Evolutionary conservation across 2,888 invertebrate genomes (phyloP).

Genomic region (Cheilosia impressa): DNA sequence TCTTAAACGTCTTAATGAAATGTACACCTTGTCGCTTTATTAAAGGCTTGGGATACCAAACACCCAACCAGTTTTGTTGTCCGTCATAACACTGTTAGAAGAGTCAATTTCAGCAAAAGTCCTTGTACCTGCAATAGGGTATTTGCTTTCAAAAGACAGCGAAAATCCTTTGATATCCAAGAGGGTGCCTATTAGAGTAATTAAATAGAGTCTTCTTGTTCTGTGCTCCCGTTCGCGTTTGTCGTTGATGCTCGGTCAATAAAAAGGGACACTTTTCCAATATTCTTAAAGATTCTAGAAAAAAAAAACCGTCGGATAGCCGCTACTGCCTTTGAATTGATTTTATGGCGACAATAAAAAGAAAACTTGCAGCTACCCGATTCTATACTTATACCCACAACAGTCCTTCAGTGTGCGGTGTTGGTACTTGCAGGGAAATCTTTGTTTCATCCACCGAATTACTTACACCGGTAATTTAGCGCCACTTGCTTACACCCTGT

Average conservation of each 20-base stretch:
- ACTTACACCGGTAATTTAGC: conserved; percentile 84
- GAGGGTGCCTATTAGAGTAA: conserved; percentile 75
- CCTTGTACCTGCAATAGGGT: conserved; percentile 48
- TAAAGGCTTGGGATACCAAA: conserved; percentile 67
- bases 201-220: conserved; percentile 62
- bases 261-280: conserved; percentile 42
- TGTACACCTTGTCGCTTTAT: conserved; percentile 76
- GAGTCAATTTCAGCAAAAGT: conserved; percentile 54
- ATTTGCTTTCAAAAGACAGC: conserved; percentile 76
- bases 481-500: conserved; percentile 83
- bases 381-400: not conserved
- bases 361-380: conserved; percentile 17
- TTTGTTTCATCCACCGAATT: conserved; percentile 79
- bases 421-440: conserved; percentile 8
- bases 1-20: conserved; percentile 77
- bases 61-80: conserved; percentile 60
- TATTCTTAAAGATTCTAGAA: conserved; percentile 14
- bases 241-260: conserved; percentile 67
- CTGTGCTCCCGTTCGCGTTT: conserved; percentile 16
- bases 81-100: conserved; percentile 68
- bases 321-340: conserved; percentile 38
- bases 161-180: conserved; percentile 75
- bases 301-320: not conserved
- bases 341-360: conserved; percentile 44
- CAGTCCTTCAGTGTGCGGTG: not conserved